Evolutionary conservation across 1,140 invertebrate species (phyloP).

Genomic region (Ceratoteleas bidentatus): DNA sequence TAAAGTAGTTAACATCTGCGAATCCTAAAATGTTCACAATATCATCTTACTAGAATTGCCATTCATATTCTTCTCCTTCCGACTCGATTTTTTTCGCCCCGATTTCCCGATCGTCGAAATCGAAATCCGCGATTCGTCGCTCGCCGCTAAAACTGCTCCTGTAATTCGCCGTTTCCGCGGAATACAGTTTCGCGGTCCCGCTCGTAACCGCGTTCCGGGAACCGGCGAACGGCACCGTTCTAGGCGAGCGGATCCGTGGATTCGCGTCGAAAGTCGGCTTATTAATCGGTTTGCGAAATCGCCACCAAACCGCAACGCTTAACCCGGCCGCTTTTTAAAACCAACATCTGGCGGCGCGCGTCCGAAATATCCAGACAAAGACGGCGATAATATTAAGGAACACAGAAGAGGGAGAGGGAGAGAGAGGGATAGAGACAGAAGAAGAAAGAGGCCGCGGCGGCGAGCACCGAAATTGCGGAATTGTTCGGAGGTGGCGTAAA

Average conservation of each 20-base stretch:
- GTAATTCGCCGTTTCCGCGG: conserved; percentile 60
- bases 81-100: too few relatives aligned
- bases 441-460: too few relatives aligned
- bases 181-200: conserved; percentile 61
- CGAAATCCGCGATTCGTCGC: too few relatives aligned
- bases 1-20: too few relatives aligned
- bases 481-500: conserved; percentile 9
- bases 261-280: conserved; percentile 29
- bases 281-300: conserved; percentile 16
- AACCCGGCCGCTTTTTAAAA: conserved; percentile 12
- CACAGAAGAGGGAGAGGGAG: neutral
- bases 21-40: too few relatives aligned
- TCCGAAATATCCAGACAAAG: neutral
- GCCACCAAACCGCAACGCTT: conserved; percentile 16
- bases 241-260: conserved; percentile 47
- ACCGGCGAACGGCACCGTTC: conserved; percentile 52
- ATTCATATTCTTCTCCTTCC: too few relatives aligned
- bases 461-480: too few relatives aligned
- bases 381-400: conserved; percentile 1
- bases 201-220: conserved; percentile 62
- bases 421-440: neutral
- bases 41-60: too few relatives aligned
- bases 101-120: too few relatives aligned
- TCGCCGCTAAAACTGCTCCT: conserved; percentile 36
- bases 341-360: conserved; percentile 6